Conservation (phyloP, 2,113 vertebrate genomes). For the Anser brachyrhynchus region DNA sequence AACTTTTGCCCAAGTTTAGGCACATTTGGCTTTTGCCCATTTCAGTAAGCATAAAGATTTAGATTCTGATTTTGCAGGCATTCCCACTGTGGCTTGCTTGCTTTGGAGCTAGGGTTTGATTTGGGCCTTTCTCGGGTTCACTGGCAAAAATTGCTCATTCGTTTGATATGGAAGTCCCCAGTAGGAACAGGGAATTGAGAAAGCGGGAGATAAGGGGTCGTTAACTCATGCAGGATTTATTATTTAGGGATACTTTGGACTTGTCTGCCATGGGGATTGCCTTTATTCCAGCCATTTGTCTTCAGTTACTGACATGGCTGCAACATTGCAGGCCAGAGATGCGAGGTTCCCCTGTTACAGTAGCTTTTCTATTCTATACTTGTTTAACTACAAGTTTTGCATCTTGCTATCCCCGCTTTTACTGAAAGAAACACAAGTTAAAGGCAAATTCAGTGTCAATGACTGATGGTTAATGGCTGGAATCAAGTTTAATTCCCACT, state of each 20-base stretch:
- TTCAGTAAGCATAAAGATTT: background rate
- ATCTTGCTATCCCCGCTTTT: no score
- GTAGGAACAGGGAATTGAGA: background rate
- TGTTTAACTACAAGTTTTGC: background rate
- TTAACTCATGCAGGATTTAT: background rate
- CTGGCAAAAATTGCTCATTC: conserved; percentile 1
- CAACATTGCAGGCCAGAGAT: background rate
- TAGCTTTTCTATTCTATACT: background rate
- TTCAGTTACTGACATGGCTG: background rate
- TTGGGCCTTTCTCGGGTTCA: conserved; percentile 4
- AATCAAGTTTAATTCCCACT: conserved; percentile 40
- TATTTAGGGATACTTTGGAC: background rate
- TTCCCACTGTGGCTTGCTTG: background rate
- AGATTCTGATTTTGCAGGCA: conserved; percentile 19
- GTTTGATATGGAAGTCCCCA: background rate
- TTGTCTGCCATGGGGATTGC: conserved; percentile 2
- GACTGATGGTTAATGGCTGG: conserved; percentile 25
- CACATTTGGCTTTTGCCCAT: background rate
- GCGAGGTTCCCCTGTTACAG: background rate
- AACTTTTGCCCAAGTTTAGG: background rate
- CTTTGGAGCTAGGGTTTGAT: conserved; percentile 2
- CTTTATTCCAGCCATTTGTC: conserved; percentile 22
- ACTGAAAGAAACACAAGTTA: no score
- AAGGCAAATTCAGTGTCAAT: background rate
- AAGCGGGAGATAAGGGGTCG: background rate